Evolutionary conservation across 2,113 vertebrate genomes (phyloP), one percentile per base, ranked within the genome.

Genomic region (Ornithorhynchus anatinus): DNA sequence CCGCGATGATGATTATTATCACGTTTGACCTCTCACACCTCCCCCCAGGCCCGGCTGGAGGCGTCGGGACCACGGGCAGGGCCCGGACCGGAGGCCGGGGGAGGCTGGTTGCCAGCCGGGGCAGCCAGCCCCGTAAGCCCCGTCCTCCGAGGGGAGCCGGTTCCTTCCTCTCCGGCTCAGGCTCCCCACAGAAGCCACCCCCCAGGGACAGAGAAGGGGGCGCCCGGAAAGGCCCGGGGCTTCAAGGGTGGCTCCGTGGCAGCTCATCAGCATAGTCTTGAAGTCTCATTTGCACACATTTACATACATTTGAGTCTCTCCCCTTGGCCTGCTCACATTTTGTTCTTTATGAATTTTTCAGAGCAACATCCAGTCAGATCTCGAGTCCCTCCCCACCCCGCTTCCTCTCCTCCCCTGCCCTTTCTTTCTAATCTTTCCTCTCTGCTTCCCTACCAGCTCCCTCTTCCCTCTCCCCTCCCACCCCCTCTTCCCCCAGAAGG

Each of bases 201-300:
- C n/a, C n/a, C n/a, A n/a, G n/a, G 23, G 23, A 27, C 45, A 29
- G 45, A 48, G 45, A 22, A 25, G 23, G 23, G 6, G 23, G 22
- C 10, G 23, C 23, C 14, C 7, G 3, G 45, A 8, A 48, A 48
- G 45, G 45, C 29, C n/a, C n/a, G n/a, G 25, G 45, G 45, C 45
- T 20, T 20, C 19, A 5, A 16, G 45, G 45, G 19, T 48, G 25
- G 23, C 25, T 48, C 45, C 19, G 45, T 17, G 25, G 19, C 29
- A 29, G 15, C 23, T 48, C 25, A 48, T 48, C 29, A 27, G 45
- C 45, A 16, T 27, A n/a, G n/a, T n/a, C n/a, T n/a, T n/a, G n/a
- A n/a, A n/a, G n/a, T n/a, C n/a, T n/a, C 19, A 72, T 81, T 62
- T 69, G 59, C 66, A 69, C 63, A 47, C 31, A 58, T 84, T 57